These are phyloP conservation scores for Pristionchus arcanus DNA, from an alignment of 2,888 invertebrate species.

Conservation along the genomic window DNA sequence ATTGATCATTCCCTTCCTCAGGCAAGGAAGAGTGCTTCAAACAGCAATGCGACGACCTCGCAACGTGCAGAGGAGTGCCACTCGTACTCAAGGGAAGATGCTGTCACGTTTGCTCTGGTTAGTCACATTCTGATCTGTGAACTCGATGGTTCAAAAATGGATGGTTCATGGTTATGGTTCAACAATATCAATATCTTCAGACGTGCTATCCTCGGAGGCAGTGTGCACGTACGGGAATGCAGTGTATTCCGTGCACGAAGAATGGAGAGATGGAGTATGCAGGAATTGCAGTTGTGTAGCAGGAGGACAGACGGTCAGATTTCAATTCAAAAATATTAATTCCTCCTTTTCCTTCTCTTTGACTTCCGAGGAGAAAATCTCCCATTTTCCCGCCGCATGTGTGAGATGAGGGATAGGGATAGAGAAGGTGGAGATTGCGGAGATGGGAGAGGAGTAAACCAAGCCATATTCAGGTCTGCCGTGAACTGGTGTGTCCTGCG, in stretches of 20 bases:
- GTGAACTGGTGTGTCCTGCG: slow-evolving; percentile 74
- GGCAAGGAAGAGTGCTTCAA: slow-evolving; percentile 49
- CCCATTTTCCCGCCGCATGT: too few relatives aligned
- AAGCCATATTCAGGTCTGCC: slow-evolving; percentile 63
- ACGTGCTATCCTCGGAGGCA: slow-evolving; percentile 67
- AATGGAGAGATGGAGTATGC: slow-evolving; percentile 73
- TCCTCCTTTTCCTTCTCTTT: too few relatives aligned
- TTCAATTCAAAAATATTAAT: too few relatives aligned
- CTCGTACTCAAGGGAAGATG: slow-evolving; percentile 82
- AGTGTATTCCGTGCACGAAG: slow-evolving; percentile 72
- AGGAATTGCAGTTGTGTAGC: slow-evolving; percentile 74
- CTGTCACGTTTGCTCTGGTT: slow-evolving; percentile 82
- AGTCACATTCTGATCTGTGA: background rate
- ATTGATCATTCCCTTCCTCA: background rate
- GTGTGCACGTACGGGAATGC: slow-evolving; percentile 72
- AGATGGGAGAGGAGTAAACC: background rate
- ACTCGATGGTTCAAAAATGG: too few relatives aligned
- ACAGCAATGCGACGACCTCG: slow-evolving; percentile 78
- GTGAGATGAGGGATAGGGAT: background rate
- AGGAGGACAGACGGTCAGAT: slow-evolving; percentile 72
- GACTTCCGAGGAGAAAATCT: too few relatives aligned
- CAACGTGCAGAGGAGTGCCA: slow-evolving; percentile 68
- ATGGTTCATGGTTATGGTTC: background rate
- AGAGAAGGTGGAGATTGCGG: background rate
- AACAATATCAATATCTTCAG: slow-evolving; percentile 55